Conservation (phyloP, 2,113 vertebrate species). For the Herpailurus yagouaroundi region DNA sequence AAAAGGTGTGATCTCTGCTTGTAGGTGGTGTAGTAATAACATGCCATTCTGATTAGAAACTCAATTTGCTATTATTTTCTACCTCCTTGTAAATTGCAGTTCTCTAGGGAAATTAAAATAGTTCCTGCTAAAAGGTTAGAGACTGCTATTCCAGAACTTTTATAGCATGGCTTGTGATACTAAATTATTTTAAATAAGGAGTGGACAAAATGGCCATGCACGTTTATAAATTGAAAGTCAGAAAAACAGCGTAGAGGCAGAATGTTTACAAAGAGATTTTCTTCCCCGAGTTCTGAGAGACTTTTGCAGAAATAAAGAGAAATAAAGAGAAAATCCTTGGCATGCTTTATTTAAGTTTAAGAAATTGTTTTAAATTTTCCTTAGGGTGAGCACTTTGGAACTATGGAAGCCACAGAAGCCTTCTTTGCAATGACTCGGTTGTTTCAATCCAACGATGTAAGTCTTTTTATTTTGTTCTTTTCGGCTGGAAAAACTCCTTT, state of each 20-base stretch:
- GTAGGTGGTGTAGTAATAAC: neutral
- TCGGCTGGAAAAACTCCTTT: neutral
- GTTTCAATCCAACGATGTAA: constrained; percentile 98
- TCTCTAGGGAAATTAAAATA: constrained; percentile 12
- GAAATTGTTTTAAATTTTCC: constrained; percentile 48
- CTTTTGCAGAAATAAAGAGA: constrained; percentile 41
- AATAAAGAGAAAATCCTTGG: constrained; percentile 49
- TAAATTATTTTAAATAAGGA: constrained; percentile 66
- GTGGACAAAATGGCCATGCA: neutral
- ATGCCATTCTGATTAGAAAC: constrained; percentile 16
- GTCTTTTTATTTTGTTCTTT: constrained; percentile 58
- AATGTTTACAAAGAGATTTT: constrained; percentile 27
- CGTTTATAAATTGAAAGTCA: constrained; percentile 32
- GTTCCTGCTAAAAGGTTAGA: constrained; percentile 33
- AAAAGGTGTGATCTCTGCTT: neutral
- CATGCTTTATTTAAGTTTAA: neutral
- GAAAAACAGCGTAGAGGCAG: constrained; percentile 20
- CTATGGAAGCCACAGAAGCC: constrained; percentile 96
- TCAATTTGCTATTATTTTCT: neutral
- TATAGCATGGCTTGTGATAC: neutral
- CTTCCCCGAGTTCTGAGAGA: neutral
- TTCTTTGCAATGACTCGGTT: constrained; percentile 99
- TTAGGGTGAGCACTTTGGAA: constrained; percentile 98
- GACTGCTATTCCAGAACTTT: neutral
- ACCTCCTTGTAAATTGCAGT: neutral